These are phyloP conservation scores for Takifugu ocellatus DNA, from an alignment of 2,797 vertebrate genomes.

Conservation along the genomic window DNA sequence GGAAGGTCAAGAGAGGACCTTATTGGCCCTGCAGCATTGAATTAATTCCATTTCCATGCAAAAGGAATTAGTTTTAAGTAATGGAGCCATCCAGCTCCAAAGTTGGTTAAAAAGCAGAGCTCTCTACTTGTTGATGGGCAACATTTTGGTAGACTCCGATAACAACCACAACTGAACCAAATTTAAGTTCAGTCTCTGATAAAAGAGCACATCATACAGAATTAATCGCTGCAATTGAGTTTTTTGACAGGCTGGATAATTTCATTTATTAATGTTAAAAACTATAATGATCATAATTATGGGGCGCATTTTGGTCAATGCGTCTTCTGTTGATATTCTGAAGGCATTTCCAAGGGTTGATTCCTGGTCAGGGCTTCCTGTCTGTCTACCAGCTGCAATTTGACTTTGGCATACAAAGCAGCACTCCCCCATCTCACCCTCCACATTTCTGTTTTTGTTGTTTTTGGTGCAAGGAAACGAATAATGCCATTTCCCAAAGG, in stretches of 20 bases:
- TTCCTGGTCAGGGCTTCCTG: slow-evolving; percentile 4
- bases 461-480: slow-evolving; percentile 47
- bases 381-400: slow-evolving; percentile 58
- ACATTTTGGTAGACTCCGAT: too few relatives aligned
- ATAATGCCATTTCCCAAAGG: slow-evolving; percentile 47
- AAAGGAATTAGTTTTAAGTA: slow-evolving; percentile 75
- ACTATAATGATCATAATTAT: too few relatives aligned
- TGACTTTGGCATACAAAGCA: slow-evolving; percentile 42
- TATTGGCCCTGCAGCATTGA: slow-evolving; percentile 62
- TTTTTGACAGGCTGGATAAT: too few relatives aligned
- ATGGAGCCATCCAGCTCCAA: slow-evolving; percentile 60
- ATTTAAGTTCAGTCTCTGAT: too few relatives aligned
- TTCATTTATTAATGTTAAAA: too few relatives aligned
- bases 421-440: slow-evolving; percentile 27
- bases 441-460: slow-evolving; percentile 39
- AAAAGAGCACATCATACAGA: too few relatives aligned
- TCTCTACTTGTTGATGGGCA: too few relatives aligned
- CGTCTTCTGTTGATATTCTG: slow-evolving; percentile 21
- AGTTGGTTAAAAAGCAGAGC: slow-evolving; percentile 10
- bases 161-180: too few relatives aligned
- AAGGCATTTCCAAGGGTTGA: slow-evolving; percentile 37
- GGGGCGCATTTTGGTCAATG: too few relatives aligned
- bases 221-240: too few relatives aligned
- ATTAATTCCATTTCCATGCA: slow-evolving; percentile 75
- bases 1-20: slow-evolving; percentile 54